Conservation (phyloP, 2,888 invertebrate species). For the Diaphora mendica region DNA sequence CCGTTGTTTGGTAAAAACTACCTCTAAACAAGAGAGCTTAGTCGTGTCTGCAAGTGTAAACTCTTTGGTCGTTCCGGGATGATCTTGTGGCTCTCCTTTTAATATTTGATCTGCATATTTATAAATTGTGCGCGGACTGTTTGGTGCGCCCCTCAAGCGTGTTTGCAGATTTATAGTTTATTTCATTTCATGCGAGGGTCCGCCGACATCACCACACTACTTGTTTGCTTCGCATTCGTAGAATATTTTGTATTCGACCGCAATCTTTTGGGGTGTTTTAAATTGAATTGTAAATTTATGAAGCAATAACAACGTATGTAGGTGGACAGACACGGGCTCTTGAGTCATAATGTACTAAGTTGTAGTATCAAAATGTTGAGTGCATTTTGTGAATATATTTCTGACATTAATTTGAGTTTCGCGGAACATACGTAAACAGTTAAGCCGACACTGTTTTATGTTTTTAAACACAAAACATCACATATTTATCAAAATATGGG, state of each 20-base stretch:
- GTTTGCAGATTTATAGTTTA: constrained; percentile 74
- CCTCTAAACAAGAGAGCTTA: background rate
- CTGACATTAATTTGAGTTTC: constrained; percentile 8
- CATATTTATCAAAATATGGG: too few species aligned
- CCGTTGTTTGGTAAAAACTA: background rate
- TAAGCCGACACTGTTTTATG: too few species aligned
- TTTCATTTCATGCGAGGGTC: constrained; percentile 60
- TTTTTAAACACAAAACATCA: too few species aligned
- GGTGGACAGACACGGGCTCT: constrained; percentile 30
- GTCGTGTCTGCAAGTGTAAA: constrained; percentile 25
- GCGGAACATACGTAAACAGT: constrained; percentile 2
- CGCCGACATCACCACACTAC: constrained; percentile 32
- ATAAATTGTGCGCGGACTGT: constrained; percentile 70
- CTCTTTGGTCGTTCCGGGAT: constrained; percentile 59
- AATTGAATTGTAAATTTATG: constrained; percentile 43
- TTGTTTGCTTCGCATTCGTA: constrained; percentile 43
- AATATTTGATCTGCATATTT: constrained; percentile 82
- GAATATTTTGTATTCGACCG: constrained; percentile 43
- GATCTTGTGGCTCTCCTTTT: constrained; percentile 76
- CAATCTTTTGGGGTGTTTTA: constrained; percentile 32
- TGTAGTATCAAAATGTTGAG: constrained; percentile 25
- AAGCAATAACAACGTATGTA: constrained; percentile 36
- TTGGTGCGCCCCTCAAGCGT: constrained; percentile 56
- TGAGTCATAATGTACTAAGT: constrained; percentile 21
- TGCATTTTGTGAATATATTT: constrained; percentile 24